phyloP scores from a whole-genome alignment of 2,797 vertebrate species.

The Enteromius mattozi region DNA sequence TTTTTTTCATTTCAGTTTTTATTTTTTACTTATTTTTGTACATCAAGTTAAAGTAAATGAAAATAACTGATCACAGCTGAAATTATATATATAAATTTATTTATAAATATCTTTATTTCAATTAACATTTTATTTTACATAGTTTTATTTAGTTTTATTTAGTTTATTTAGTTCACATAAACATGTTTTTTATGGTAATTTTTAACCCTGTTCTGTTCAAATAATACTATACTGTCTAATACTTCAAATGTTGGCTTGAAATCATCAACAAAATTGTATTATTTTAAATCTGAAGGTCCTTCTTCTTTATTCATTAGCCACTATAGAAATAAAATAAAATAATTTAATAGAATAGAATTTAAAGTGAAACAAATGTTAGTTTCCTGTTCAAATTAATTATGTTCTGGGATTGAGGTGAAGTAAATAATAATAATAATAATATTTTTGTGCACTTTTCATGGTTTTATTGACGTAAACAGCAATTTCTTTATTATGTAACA shows the following conservation, averaged over 20 bases:
- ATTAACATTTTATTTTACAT: background rate
- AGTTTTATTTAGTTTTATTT: too few species aligned
- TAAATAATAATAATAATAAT: background rate
- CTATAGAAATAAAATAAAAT: background rate
- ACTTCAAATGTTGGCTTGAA: background rate
- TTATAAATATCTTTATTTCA: background rate
- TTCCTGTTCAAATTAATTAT: background rate
- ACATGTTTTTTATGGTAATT: background rate
- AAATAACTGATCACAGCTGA: too few species aligned
- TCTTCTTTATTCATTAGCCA: background rate
- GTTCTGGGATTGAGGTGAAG: background rate
- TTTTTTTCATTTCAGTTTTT: too few species aligned
- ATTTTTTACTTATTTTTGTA: too few species aligned
- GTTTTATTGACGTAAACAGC: background rate
- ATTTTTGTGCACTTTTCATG: background rate
- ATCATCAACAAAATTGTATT: background rate
- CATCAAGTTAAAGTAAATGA: too few species aligned
- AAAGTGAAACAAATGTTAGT: background rate
- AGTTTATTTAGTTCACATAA: too few species aligned
- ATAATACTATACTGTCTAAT: background rate
- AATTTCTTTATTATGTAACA: background rate
- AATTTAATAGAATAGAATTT: background rate
- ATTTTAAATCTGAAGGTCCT: background rate
- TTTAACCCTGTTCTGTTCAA: background rate
- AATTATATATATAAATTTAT: too few species aligned